Evolutionary conservation across 2,888 invertebrate genomes (phyloP).

Genomic region (Parnassius glacialis): DNA sequence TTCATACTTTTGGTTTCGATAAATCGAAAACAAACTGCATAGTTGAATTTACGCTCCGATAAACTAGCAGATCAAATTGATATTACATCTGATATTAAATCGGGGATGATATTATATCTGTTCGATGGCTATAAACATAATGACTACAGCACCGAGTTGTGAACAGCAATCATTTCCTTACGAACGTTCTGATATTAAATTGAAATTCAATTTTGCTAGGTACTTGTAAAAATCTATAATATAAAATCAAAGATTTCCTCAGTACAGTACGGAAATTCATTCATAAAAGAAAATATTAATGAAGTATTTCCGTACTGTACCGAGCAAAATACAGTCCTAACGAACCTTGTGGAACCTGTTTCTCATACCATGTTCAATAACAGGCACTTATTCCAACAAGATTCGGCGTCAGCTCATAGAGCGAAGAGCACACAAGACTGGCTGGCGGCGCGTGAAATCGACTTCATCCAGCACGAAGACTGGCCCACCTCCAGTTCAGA

Average conservation of each 20-base stretch:
- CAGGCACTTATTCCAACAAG: too few species aligned
- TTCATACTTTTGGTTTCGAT: constrained; percentile 2
- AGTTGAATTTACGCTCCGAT: constrained; percentile 11
- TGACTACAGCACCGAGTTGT: not conserved
- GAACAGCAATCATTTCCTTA: not conserved
- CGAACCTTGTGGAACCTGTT: too few species aligned
- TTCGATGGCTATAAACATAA: constrained; percentile 11
- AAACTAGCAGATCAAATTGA: constrained; percentile 9
- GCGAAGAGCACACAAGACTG: too few species aligned
- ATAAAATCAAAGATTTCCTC: not conserved
- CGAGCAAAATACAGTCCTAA: too few species aligned
- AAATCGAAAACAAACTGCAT: constrained; percentile 15
- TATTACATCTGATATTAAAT: not conserved
- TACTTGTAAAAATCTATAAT: not conserved
- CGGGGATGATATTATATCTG: constrained; percentile 7
- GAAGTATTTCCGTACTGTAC: too few species aligned
- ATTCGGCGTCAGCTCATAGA: too few species aligned
- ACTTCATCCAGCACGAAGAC: too few species aligned
- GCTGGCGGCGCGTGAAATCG: too few species aligned
- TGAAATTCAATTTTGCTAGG: too few species aligned
- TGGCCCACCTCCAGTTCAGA: too few species aligned
- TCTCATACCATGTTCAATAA: too few species aligned
- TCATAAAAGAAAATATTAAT: too few species aligned
- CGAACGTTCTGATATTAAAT: not conserved
- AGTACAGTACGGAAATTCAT: not conserved